phyloP scores from a whole-genome alignment of 2,888 invertebrate species.

The Callimorpha dominula region DNA sequence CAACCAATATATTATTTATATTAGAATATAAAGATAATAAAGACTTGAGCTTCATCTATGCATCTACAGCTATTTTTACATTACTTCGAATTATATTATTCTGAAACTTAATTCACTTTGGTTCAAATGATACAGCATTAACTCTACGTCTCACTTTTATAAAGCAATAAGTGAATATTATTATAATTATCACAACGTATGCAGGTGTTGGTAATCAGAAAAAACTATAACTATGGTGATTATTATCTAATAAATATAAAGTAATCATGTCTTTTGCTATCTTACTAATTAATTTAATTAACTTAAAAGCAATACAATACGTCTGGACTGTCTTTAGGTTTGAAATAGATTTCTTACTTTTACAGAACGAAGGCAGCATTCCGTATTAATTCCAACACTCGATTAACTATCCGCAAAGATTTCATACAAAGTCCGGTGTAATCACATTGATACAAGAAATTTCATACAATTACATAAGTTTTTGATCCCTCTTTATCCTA shows the following conservation, averaged over 20 bases:
- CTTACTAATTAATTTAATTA: constrained; percentile 62
- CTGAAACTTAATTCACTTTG: constrained; percentile 41
- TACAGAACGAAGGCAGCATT: constrained; percentile 28
- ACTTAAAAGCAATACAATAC: constrained; percentile 68
- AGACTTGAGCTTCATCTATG: constrained; percentile 80
- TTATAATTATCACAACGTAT: constrained; percentile 72
- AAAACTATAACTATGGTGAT: constrained; percentile 67
- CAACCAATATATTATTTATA: constrained; percentile 50
- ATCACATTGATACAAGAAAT: constrained; percentile 53
- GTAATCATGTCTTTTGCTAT: constrained; percentile 71
- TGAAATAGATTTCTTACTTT: constrained; percentile 78
- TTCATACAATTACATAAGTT: constrained; percentile 65
- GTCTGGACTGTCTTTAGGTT: constrained; percentile 78
- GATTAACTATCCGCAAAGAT: constrained; percentile 29
- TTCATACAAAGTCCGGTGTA: constrained; percentile 47
- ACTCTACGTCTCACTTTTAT: constrained; percentile 43
- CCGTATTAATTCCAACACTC: constrained; percentile 30
- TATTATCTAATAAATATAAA: constrained; percentile 67
- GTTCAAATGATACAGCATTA: constrained; percentile 42
- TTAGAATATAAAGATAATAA: constrained; percentile 67
- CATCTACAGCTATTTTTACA: constrained; percentile 64
- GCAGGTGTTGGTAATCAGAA: constrained; percentile 61
- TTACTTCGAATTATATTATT: constrained; percentile 54
- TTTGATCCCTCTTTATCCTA: constrained; percentile 82
- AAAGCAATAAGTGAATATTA: constrained; percentile 58